Evolutionary conservation across 2,797 vertebrate species (phyloP), one percentile per base, ranked within the genome.

Genomic region (Tamandua tetradactyla): DNA sequence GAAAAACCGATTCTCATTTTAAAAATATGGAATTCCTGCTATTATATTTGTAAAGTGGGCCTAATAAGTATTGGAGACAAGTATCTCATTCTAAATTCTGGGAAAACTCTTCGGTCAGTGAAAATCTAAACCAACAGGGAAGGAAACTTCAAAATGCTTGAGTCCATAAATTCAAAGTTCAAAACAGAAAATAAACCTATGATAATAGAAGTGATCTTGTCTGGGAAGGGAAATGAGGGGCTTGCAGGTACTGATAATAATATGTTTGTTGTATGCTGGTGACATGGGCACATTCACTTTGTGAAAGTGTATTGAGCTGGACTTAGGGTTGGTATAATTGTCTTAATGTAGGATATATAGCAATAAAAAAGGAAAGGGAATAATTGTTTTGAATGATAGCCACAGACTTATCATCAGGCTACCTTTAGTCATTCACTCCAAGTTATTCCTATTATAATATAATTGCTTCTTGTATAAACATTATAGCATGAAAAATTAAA

Each of bases 211-310:
- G 18, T 57, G n/a, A n/a, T n/a, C n/a, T n/a, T n/a, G n/a, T n/a
- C n/a, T n/a, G 49, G 49, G 17, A 52, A 17, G 14, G 49, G 49
- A 52, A 52, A 52, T 49, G 62, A 20, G 61, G 22, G 6, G n/a
- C 32, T 82, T 83, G 32, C 0, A 13, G 6, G 25, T 44, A 8
- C 55, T 59, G n/a, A 52, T 47, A 5, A 20, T 82, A 49, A 32
- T 66, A 74, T 8, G 44, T 61, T 27, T 85, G 32, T 27, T 85
- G 32, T 30, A 0, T 40, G 17, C 49, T 91, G 18, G 42, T 52
- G 92, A 74, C 47, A 78, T 91, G n/a, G 3, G 52, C 35, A 80
- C 32, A n/a, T n/a, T 62, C 44, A 89, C 52, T 86, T 92, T 92
- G 66, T 89, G 32, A 74, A 32, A 80, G 80, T 68, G 84, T 30